Conservation (phyloP, 2,797 vertebrate genomes). For the Molossus molossus region DNA sequence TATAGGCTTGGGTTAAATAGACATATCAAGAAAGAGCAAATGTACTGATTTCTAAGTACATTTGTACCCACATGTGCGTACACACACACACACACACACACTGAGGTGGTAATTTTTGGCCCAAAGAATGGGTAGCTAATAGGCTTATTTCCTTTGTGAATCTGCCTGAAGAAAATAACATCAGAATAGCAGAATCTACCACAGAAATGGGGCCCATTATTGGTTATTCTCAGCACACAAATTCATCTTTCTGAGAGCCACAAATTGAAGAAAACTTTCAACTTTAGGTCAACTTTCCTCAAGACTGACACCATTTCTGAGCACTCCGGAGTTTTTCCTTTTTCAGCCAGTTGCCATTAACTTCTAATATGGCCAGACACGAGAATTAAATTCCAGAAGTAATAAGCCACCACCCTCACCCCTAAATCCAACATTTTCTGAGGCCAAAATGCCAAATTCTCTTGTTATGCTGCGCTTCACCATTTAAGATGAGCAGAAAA, state of each 20-base stretch:
- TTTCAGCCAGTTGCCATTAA: constrained; percentile 26
- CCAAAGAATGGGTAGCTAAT: constrained; percentile 14
- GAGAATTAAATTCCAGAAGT: constrained; percentile 7
- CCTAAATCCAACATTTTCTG: constrained; percentile 37
- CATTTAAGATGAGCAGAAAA: constrained; percentile 21
- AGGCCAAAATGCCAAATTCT: neutral
- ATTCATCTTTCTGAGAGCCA: constrained; percentile 56
- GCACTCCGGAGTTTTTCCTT: neutral
- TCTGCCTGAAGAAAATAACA: constrained; percentile 47
- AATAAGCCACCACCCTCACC: neutral
- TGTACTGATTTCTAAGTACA: neutral
- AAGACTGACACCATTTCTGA: constrained; percentile 53
- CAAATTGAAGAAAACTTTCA: constrained; percentile 68
- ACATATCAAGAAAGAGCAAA: constrained; percentile 38
- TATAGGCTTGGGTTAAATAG: constrained; percentile 56
- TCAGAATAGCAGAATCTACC: constrained; percentile 31
- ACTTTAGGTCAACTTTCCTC: constrained; percentile 50
- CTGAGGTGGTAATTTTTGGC: neutral
- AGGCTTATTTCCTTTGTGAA: constrained; percentile 53
- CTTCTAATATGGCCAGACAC: neutral
- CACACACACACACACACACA: neutral
- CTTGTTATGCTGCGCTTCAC: neutral
- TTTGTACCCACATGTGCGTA: neutral
- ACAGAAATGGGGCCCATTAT: constrained; percentile 49
- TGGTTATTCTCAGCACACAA: constrained; percentile 54